Evolutionary conservation across 2,888 invertebrate genomes (phyloP).

Genomic region (Lamproptera curius): DNA sequence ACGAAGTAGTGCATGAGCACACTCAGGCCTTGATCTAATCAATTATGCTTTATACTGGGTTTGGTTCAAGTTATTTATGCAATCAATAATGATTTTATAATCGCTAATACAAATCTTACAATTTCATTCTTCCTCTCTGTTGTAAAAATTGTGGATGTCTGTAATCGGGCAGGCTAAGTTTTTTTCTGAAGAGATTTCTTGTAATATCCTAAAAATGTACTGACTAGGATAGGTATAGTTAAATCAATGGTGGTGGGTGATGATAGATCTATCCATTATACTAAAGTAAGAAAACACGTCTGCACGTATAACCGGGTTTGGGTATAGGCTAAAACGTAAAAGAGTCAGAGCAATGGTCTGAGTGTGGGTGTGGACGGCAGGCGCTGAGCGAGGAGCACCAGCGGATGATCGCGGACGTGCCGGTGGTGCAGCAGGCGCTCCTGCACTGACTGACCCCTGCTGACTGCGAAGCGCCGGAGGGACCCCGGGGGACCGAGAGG

Average conservation of each 20-base stretch:
- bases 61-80: too few species aligned
- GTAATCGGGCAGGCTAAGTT: too few species aligned
- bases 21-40: constrained; percentile 5
- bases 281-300: too few species aligned
- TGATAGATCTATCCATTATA: too few species aligned
- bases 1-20: constrained; percentile 31
- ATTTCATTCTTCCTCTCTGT: too few species aligned
- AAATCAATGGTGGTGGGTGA: background rate
- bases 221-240: background rate
- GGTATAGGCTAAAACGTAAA: background rate
- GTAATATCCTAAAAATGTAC: background rate
- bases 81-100: too few species aligned
- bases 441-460: constrained; percentile 44
- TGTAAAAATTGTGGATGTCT: too few species aligned
- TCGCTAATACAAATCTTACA: too few species aligned
- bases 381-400: constrained; percentile 91
- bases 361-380: constrained; percentile 64
- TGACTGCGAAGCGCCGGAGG: constrained; percentile 8
- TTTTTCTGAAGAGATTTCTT: too few species aligned
- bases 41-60: too few species aligned
- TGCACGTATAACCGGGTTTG: background rate
- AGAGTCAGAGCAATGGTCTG: constrained; percentile 17
- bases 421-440: constrained; percentile 54
- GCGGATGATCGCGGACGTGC: constrained; percentile 82
- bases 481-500: background rate